Evolutionary conservation across 2,888 invertebrate genomes (phyloP).

Genomic region (Synanthedon vespiformis): DNA sequence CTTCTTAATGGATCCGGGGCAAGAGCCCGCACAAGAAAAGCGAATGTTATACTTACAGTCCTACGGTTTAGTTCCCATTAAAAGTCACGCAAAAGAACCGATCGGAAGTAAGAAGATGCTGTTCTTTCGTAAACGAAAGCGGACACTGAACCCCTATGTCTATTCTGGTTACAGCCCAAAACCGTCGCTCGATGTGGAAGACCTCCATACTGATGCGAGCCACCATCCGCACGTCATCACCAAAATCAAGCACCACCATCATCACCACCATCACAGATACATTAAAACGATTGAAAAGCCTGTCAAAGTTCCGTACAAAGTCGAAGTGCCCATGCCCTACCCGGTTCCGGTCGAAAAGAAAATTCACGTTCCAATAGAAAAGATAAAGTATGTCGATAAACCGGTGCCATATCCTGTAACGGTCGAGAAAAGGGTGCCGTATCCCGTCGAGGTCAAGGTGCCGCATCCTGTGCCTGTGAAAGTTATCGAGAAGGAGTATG

Average conservation of each 20-base stretch:
- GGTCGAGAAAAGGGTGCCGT: conserved; percentile 58
- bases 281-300: conserved; percentile 72
- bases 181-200: conserved; percentile 25
- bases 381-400: conserved; percentile 28
- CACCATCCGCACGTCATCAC: conserved; percentile 36
- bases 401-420: conserved; percentile 51
- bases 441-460: conserved; percentile 52
- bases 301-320: conserved; percentile 57
- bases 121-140: conserved; percentile 36
- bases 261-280: conserved; percentile 75
- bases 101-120: conserved; percentile 38
- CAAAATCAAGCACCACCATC: conserved; percentile 73
- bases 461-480: conserved; percentile 64
- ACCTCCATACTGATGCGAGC: conserved; percentile 37
- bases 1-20: conserved; percentile 10
- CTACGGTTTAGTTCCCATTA: conserved; percentile 43
- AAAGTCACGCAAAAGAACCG: conserved; percentile 5
- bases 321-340: conserved; percentile 70
- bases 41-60: conserved; percentile 44
- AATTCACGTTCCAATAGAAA: conserved; percentile 44
- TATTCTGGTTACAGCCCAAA: conserved; percentile 43
- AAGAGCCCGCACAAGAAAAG: conserved; percentile 20
- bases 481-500: conserved; percentile 60
- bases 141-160: conserved; percentile 29
- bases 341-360: conserved; percentile 54